Evolutionary conservation across 2,888 invertebrate species (phyloP), one percentile per base, ranked within the genome.

Genomic region (Coenonympha arcania): DNA sequence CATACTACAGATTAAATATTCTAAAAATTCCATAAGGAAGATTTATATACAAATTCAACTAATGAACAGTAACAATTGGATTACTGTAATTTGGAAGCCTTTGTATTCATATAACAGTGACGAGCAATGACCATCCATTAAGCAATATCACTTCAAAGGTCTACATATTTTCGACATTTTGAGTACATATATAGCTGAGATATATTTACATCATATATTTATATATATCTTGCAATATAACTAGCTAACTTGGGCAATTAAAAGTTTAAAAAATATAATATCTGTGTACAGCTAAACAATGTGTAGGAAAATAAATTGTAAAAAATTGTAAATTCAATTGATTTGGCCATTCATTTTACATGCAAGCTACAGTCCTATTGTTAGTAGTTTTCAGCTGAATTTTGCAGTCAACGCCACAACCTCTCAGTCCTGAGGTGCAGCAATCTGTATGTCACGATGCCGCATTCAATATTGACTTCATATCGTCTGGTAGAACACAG

Each of bases 401-500:
- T 63, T 75, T 79, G 79, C 84, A 80, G 76, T 77, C 73, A 13
- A 64, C 61, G 78, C 84, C 74, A 79, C 85, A 83, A 58, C 81
- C 78, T 76, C 82, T 73, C 69, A 71, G 57, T 55, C 63, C 68
- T 43, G 79, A 82, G 80, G 79, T 66, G 84, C 86, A 86, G 82
- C 83, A 79, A 39, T 72, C 66, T 68, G 65, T 73, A 68, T 84
- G 88, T 88, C 88, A 89, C 85, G 87, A 87, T 51, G 86, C 76
- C 37, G 88, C 87, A 73, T 89, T 89, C 56, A 95, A 80, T 66
- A 95, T 94, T 56, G 90, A 90, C 82, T 93, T 93, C 76, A 96
- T 88, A 84, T 96, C 96, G 54, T 95, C 95, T 3, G 96, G 95
- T 65, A 96, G 86, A 49, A 93, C 91, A 69, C 90, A 89, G 60